Evolutionary conservation across 2,797 vertebrate genomes (phyloP), one percentile per base, ranked within the genome.

Genomic region (Epinephelus coioides): DNA sequence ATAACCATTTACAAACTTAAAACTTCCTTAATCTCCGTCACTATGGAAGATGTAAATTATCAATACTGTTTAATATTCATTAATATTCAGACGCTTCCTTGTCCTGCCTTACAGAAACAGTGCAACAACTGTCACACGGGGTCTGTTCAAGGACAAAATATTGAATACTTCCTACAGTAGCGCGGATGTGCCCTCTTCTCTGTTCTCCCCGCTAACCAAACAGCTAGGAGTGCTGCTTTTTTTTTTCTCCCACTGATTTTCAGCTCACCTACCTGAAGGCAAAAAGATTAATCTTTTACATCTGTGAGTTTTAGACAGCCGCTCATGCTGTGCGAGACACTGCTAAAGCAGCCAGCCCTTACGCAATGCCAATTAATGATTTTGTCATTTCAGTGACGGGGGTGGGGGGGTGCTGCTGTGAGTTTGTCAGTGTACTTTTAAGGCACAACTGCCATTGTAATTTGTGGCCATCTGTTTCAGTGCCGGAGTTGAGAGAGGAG

Each of bases 391-490:
- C 82, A 69, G 34, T 93, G 96, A 96, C 88, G 94, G 96, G 93
- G 95, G 95, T 34, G 34, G 34, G 34, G 44, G 64, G 56, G 15
- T 19, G 80, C 76, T 79, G 79, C 88, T 82, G 92, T 83, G 94
- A 95, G 94, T 96, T 96, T 96, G 96, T 95, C 95, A 92, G 82
- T 93, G 92, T 91, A 94, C 95, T 95, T 91, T 93, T 95, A 93
- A 94, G 81, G 89, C 95, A 93, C 96, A 95, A 95, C 95, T 81
- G 93, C 95, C 90, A 93, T 91, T 93, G 96, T 97, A 97, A 97
- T 97, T 95, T 92, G 95, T 86, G 92, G 67, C 97, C 98, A 99
- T 99, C 97, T 98, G 97, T 97, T 97, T 95, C 90, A 87, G 87
- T 92, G 34, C 34, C 91, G 73, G 68, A 88, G 69, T 61, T 53